These are phyloP conservation scores for Lerema accius DNA, from an alignment of 1,140 invertebrate species.

Conservation along the genomic window DNA sequence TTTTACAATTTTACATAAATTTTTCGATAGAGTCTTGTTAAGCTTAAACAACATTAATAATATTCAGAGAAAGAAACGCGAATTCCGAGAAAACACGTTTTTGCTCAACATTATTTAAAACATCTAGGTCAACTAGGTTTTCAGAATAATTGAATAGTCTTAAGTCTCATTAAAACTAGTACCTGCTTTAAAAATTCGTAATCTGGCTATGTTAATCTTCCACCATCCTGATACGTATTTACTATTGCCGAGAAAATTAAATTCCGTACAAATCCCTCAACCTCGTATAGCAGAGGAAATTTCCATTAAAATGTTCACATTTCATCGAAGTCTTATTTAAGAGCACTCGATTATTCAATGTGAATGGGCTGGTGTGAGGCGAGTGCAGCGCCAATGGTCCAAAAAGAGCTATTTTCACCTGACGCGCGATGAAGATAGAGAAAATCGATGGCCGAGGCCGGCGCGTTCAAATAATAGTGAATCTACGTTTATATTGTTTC, in stretches of 20 bases:
- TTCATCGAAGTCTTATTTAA: conserved; percentile 52
- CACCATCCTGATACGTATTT: too few relatives aligned
- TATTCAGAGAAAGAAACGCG: too few relatives aligned
- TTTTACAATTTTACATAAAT: too few relatives aligned
- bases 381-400: conserved; percentile 57
- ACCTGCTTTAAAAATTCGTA: too few relatives aligned
- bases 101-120: too few relatives aligned
- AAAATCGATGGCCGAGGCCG: conserved; percentile 48
- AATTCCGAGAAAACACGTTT: too few relatives aligned
- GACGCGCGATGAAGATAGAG: conserved; percentile 42
- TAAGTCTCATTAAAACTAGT: too few relatives aligned
- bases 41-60: too few relatives aligned
- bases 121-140: too few relatives aligned
- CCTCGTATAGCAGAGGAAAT: conserved; percentile 32
- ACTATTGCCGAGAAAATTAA: conserved; percentile 16
- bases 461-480: conserved; percentile 8
- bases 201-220: too few relatives aligned
- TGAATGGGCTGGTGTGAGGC: conserved; percentile 51
- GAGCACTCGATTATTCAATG: conserved; percentile 66
- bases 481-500: neutral
- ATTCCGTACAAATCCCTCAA: conserved; percentile 19
- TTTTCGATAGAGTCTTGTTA: too few relatives aligned
- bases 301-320: conserved; percentile 57
- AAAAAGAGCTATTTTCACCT: conserved; percentile 70
- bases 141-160: too few relatives aligned